Base-by-base conservation (phyloP, 1,140 invertebrate genomes). In the Eurosta solidaginis region DNA sequence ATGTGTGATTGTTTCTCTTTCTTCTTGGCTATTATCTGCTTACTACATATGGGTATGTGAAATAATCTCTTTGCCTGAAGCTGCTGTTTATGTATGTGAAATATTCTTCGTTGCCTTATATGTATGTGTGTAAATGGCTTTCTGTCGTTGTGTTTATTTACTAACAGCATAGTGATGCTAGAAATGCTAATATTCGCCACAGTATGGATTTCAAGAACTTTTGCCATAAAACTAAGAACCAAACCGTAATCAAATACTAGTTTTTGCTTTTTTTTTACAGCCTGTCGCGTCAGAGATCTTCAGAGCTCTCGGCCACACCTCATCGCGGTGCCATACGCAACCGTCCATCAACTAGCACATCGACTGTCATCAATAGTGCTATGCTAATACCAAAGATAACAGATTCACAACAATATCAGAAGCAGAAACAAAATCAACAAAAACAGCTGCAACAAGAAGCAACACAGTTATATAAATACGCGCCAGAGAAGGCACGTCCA, bases 261-360 rank as follows among this genome's bases (percentile, higher is more conserved):
- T 17, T 14, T 3, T 47, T 22, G 25, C 52, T 81, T 77, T 68
- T 22, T 54, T 22, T 78, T 12, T 79, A 78, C 25, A 86, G 83
- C 78, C 77, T 87, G 27, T 87, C 85, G 29, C 83, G 85, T 42
- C 85, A 87, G 78, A 81, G 83, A 50, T 83, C 85, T 29, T 80
- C 77, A 1, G 82, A 87, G 54, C 29, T 83, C 27, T 68, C 59
- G 33, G 42, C 22, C 36, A 75, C 79, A 14, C 80, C 78, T 6
- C 63, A 52, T 14, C 82, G 81, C 22, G 79, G 77, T 20, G 29
- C 68, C 50, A 80, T 12, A 29, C 80, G 78, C 33, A 68, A n/a
- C 12, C 79, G 78, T 5, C 52, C 68, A 14, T 27, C 68, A 22
- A 75, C 68, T 7, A 45, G 52, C 40, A 50, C 3, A 27, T 22